phyloP scores from a whole-genome alignment of 2,888 invertebrate species.

The Drosophila antonietae region DNA sequence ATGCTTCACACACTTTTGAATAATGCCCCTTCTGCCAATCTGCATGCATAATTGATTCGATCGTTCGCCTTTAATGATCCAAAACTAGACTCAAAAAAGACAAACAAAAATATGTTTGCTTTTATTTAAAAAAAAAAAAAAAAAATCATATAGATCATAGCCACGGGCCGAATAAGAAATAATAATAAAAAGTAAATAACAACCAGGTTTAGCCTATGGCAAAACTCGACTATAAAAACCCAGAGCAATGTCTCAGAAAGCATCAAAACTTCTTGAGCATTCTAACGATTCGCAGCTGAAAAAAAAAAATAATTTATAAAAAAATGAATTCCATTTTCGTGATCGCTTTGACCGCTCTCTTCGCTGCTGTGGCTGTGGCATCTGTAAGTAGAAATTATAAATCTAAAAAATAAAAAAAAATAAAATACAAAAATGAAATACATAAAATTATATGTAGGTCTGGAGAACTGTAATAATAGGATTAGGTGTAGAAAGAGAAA shows the following conservation, averaged over 20 bases:
- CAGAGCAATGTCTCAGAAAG: slow-evolving; percentile 1
- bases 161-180: slow-evolving; percentile 44
- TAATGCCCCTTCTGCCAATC: slow-evolving; percentile 25
- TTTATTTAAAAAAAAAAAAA: background rate
- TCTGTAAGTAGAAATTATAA: slow-evolving; percentile 57
- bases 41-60: slow-evolving; percentile 69
- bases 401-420: too few species aligned
- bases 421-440: background rate
- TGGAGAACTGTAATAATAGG: background rate
- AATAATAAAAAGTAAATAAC: slow-evolving; percentile 16
- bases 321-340: slow-evolving; percentile 71
- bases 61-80: slow-evolving; percentile 35
- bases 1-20: slow-evolving; percentile 53
- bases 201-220: slow-evolving; percentile 62
- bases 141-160: slow-evolving; percentile 46
- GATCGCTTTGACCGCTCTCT: slow-evolving; percentile 62
- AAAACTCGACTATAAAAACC: slow-evolving; percentile 59
- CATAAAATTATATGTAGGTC: too few species aligned
- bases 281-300: slow-evolving; percentile 50
- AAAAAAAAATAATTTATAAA: background rate
- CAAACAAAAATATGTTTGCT: slow-evolving; percentile 31
- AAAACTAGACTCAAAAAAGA: slow-evolving; percentile 5
- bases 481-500: background rate
- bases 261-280: slow-evolving; percentile 63
- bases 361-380: slow-evolving; percentile 57